Conservation (phyloP, 1,140 invertebrate species). For the Zaprionus kolodkinae region DNA sequence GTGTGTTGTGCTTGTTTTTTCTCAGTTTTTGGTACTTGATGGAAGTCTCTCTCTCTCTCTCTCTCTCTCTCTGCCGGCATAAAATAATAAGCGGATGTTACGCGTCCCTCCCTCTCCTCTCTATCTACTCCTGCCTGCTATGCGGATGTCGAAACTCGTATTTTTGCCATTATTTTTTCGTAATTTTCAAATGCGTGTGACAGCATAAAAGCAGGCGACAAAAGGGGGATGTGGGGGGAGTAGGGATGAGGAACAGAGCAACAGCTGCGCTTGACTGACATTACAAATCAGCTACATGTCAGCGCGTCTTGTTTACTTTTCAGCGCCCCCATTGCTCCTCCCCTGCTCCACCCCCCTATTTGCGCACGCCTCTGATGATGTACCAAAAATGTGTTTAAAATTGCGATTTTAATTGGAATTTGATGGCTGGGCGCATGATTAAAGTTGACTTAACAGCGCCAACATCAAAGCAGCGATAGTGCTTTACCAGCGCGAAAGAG, state of each 20-base stretch:
- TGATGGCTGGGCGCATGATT: slow-evolving; percentile 63
- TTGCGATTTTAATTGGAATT: slow-evolving; percentile 76
- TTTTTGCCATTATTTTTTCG: slow-evolving; percentile 39
- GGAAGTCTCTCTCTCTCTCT: background rate
- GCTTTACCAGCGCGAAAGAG: background rate
- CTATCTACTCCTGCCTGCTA: background rate
- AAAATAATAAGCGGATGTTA: slow-evolving; percentile 34
- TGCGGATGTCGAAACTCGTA: slow-evolving; percentile 22
- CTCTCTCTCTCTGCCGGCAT: slow-evolving; percentile 11
- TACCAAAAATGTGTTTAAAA: slow-evolving; percentile 58
- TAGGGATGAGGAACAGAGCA: slow-evolving; percentile 22
- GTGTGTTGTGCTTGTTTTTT: background rate
- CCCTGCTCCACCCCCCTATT: no score
- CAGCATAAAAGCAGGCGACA: slow-evolving; percentile 11
- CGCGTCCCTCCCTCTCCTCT: background rate
- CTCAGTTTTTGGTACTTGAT: slow-evolving; percentile 16
- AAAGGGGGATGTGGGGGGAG: background rate
- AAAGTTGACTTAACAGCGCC: slow-evolving; percentile 55
- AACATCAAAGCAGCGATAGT: slow-evolving; percentile 52
- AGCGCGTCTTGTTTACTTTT: slow-evolving; percentile 53
- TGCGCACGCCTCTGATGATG: background rate
- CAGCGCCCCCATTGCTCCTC: background rate
- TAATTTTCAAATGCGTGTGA: slow-evolving; percentile 56
- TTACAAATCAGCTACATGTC: slow-evolving; percentile 62
- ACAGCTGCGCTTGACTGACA: slow-evolving; percentile 72